A percentile compares a stretch with the other conserved stretches of the same genome.
These are phyloP conservation scores for Hemaris fuciformis DNA, from an alignment of 2,888 invertebrate genomes.

Conservation along the genomic window DNA sequence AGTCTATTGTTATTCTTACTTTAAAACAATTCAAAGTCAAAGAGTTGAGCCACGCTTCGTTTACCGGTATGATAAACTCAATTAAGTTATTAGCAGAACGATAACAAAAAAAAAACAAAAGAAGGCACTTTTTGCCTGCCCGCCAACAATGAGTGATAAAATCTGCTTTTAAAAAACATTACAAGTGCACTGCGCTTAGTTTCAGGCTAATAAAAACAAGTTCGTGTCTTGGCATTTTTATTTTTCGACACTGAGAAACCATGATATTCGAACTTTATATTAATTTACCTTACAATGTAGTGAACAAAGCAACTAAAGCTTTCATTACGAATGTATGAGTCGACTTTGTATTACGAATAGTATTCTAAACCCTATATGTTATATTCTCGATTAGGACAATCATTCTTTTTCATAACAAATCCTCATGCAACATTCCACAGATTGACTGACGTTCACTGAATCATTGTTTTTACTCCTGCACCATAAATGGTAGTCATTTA, in stretches of 20 bases:
- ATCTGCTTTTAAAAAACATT: background rate
- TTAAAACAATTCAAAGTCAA: background rate
- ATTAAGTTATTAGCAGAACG: background rate
- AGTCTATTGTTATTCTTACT: too few relatives aligned
- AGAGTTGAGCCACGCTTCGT: background rate
- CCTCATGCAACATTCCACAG: background rate
- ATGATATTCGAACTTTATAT: background rate
- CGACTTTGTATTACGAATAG: too few relatives aligned
- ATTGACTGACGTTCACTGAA: background rate
- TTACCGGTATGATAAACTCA: background rate
- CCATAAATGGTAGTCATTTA: conserved; percentile 3
- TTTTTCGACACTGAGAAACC: background rate
- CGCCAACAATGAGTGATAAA: background rate
- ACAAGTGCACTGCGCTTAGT: background rate
- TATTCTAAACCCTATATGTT: background rate
- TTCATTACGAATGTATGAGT: too few relatives aligned
- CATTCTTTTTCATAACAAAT: background rate
- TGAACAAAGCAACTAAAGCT: too few relatives aligned
- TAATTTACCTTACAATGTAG: too few relatives aligned
- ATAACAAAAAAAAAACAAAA: conserved; percentile 2
- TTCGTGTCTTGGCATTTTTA: background rate
- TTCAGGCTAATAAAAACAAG: background rate
- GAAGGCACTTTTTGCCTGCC: background rate
- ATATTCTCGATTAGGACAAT: background rate
- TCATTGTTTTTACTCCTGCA: background rate